Evolutionary conservation across 1,140 invertebrate genomes (phyloP), one percentile per base, ranked within the genome.

Genomic region (Bombyx mandarina): DNA sequence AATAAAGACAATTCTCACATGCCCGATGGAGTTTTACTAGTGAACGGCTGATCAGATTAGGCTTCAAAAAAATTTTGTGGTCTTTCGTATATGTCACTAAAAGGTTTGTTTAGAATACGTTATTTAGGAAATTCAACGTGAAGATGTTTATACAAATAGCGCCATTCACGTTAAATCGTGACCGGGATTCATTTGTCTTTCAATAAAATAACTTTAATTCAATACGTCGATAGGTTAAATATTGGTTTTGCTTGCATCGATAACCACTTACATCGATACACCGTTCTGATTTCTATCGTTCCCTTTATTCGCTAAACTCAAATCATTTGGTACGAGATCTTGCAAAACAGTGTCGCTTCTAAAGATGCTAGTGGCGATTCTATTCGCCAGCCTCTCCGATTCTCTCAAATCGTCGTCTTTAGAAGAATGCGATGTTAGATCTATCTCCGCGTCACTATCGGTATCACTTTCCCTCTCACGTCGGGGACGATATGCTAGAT

Each of bases 401-500:
- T 87, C 82, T n/a, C 82, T 73, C 10, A 86, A 60, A 60, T 84
- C 77, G 12, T 89, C 88, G 43, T 88, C 88, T 66, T 87, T 88
- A 1, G 83, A 75, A 5, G 72, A 85, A 60, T 89, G 85, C 8
- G 88, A 89, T 0, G 88, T 89, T 0, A 89, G 71, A 78, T 89
- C 86, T 44, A 89, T 89, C 73, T 89, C 88, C 2, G 88, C 73
- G 58, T 88, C 88, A 57, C 79, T 86, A 52, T 88, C 88, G 51
- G 85, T 86, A 48, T 87, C 81, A 43, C 73, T 77, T 26, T 78
- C 77, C 54, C 75, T 77, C 3, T 82, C 75, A 8, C 63, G 66
- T 61, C 79, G 64, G 22, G 71, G 70, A 52, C 75, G 69, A 44
- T 82, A 83, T 2, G 79, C 82, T 47, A 81, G 58, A 50, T 82